Conservation (phyloP, 1,140 invertebrate species). For the Drosophila kurseongensis region DNA sequence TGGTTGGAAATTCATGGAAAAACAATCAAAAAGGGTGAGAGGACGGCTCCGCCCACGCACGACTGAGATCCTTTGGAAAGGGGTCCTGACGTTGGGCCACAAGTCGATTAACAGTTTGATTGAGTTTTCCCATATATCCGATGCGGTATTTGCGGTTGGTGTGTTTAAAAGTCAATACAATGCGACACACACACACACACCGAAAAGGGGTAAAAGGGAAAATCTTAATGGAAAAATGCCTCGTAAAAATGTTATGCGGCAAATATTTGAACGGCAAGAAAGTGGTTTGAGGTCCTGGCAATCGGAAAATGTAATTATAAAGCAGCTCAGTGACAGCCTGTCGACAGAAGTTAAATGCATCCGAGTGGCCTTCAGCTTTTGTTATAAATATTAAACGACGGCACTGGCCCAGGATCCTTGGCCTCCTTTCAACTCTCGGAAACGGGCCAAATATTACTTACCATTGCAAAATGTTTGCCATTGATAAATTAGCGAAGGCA, state of each 20-base stretch:
- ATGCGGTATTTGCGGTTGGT: conserved; percentile 72
- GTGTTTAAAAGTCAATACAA: conserved; percentile 70
- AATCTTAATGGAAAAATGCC: conserved; percentile 72
- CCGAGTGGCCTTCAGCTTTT: conserved; percentile 53
- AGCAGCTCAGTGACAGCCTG: conserved; percentile 25
- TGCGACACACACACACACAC: conserved; percentile 3
- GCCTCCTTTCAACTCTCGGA: conserved; percentile 40
- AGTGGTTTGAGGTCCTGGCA: conserved; percentile 18
- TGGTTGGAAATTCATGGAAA: conserved; percentile 62
- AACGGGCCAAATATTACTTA: conserved; percentile 15
- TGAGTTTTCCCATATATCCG: conserved; percentile 66
- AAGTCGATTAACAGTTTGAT: conserved; percentile 79
- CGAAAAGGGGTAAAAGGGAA: conserved; percentile 1
- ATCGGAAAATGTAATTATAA: conserved; percentile 67
- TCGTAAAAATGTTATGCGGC: conserved; percentile 57
- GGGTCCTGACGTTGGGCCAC: conserved; percentile 23
- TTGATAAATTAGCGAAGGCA: conserved; percentile 44
- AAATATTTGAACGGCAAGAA: conserved; percentile 45
- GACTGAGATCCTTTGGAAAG: background rate
- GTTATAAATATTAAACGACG: conserved; percentile 75
- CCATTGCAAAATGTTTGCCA: conserved; percentile 33
- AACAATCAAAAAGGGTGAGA: conserved; percentile 63
- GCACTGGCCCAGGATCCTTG: conserved; percentile 60
- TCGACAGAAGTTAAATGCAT: conserved; percentile 54
- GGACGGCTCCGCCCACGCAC: conserved; percentile 22